These are phyloP conservation scores for Creontiades dilutus DNA, from an alignment of 2,888 invertebrate species.

Conservation along the genomic window DNA sequence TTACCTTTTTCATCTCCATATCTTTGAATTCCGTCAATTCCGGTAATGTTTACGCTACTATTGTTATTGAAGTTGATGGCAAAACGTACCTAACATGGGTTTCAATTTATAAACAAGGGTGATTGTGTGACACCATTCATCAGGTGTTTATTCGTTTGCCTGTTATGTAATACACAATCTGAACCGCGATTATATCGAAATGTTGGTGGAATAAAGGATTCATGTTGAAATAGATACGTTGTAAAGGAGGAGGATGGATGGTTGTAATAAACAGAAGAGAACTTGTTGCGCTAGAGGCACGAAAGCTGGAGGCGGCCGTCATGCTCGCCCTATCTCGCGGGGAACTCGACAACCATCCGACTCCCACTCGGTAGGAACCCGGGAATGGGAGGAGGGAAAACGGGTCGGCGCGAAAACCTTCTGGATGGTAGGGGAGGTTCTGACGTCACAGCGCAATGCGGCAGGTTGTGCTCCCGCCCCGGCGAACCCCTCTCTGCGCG, in stretches of 20 bases:
- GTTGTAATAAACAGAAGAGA: not conserved
- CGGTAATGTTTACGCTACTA: no score
- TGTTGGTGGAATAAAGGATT: not conserved
- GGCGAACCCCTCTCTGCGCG: not conserved
- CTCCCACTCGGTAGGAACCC: not conserved
- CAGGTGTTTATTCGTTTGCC: no score
- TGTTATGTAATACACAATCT: no score
- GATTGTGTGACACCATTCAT: no score
- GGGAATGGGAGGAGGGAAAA: not conserved
- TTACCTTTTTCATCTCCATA: no score
- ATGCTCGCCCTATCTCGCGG: constrained; percentile 11
- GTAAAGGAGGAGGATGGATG: not conserved
- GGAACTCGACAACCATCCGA: not conserved
- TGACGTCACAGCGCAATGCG: constrained; percentile 63
- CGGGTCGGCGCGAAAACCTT: constrained; percentile 15
- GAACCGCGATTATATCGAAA: no score
- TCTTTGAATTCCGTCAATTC: no score
- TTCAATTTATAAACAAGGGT: no score
- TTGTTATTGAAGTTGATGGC: no score
- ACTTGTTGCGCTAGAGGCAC: constrained; percentile 11
- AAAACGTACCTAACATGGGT: no score
- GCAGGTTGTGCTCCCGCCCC: not conserved
- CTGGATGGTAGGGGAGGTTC: not conserved
- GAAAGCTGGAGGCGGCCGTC: not conserved
- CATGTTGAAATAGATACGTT: not conserved